Evolutionary conservation across 2,113 vertebrate species (phyloP).

Genomic region (Phalacrocorax carbo): DNA sequence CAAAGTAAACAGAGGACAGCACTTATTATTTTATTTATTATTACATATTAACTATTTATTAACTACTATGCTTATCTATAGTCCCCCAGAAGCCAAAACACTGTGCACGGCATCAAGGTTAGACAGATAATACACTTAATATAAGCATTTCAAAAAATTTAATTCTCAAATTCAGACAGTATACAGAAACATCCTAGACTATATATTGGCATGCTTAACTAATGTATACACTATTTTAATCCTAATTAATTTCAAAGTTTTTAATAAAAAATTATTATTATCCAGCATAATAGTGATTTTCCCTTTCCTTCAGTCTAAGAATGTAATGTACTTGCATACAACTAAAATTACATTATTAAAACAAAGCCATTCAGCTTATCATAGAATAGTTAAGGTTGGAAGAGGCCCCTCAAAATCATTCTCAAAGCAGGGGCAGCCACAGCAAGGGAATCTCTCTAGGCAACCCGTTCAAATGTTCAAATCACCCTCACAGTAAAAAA

Average conservation of each 20-base stretch:
- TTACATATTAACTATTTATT: not conserved
- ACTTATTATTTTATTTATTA: not conserved
- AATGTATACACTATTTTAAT: too few relatives aligned
- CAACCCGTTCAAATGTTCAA: not conserved
- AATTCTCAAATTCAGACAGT: not conserved
- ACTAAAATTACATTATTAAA: not conserved
- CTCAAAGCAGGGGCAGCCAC: not conserved
- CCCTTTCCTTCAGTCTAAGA: not conserved
- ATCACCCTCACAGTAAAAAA: not conserved
- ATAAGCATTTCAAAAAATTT: not conserved
- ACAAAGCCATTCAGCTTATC: not conserved
- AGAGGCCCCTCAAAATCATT: not conserved
- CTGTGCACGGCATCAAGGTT: not conserved
- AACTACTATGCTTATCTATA: not conserved
- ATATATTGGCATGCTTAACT: not conserved
- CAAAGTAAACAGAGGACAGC: not conserved
- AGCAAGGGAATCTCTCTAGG: not conserved
- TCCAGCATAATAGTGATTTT: not conserved
- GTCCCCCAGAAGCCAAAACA: not conserved
- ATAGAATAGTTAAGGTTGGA: not conserved
- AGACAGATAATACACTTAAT: not conserved
- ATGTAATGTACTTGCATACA: not conserved
- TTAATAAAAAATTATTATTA: not conserved
- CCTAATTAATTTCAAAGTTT: too few relatives aligned
- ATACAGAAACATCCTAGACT: not conserved